These are phyloP conservation scores for Drosophila eohydei DNA, from an alignment of 2,888 invertebrate genomes.

Conservation along the genomic window DNA sequence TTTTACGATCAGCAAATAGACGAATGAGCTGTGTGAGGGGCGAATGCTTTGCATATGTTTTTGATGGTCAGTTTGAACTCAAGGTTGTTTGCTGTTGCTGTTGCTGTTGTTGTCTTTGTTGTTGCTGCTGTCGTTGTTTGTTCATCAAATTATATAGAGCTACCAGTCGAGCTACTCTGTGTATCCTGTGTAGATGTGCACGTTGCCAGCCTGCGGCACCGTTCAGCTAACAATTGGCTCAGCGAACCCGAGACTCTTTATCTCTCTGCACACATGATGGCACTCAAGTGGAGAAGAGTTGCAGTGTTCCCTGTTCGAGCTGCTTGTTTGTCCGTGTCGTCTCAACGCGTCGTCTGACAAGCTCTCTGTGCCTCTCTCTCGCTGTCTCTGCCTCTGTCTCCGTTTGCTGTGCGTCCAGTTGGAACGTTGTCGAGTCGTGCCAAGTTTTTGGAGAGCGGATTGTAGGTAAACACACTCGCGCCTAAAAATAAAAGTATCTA, in stretches of 20 bases:
- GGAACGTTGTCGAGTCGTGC: constrained; percentile 65
- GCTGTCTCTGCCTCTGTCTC: constrained; percentile 4
- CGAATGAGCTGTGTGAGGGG: constrained; percentile 33
- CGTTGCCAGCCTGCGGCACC: constrained; percentile 32
- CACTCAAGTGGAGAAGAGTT: constrained; percentile 24
- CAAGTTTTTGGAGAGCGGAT: constrained; percentile 68
- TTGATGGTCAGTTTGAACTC: constrained; percentile 47
- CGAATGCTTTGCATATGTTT: constrained; percentile 53
- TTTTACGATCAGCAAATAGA: constrained; percentile 48
- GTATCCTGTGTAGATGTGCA: constrained; percentile 46
- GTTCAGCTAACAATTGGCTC: constrained; percentile 56
- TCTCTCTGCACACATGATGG: constrained; percentile 16
- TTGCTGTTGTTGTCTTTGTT: constrained; percentile 28
- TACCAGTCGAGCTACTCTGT: constrained; percentile 57
- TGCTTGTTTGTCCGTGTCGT: constrained; percentile 73
- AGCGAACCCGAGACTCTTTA: background rate
- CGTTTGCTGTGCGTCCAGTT: constrained; percentile 69
- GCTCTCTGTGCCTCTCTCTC: constrained; percentile 23
- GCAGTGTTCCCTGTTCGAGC: constrained; percentile 41
- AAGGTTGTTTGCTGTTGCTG: constrained; percentile 50
- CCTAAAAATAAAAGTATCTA: constrained; percentile 73
- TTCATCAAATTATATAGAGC: constrained; percentile 80
- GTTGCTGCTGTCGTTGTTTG: constrained; percentile 67
- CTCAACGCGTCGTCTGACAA: constrained; percentile 71
- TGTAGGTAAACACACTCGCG: constrained; percentile 79